A percentile compares a stretch with the other conserved stretches of the same genome.
phyloP scores from a whole-genome alignment of 2,113 vertebrate species.

The Plotosus lineatus region DNA sequence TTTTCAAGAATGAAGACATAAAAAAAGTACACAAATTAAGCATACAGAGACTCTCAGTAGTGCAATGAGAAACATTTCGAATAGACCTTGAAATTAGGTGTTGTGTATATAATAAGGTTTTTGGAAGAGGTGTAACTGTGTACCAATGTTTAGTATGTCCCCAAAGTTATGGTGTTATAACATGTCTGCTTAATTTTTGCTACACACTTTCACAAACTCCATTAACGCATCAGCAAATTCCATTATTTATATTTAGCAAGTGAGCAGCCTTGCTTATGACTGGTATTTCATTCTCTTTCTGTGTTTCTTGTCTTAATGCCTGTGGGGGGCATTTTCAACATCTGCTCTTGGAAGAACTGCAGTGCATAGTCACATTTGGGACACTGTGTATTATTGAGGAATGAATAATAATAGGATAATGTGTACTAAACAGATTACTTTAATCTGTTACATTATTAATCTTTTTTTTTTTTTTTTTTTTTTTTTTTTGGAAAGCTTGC shows the following conservation, averaged over 20 bases:
- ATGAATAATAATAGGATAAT: neutral
- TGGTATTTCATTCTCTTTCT: no score
- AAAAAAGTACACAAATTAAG: neutral
- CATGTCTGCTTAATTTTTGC: no score
- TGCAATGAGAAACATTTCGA: constrained; percentile 8
- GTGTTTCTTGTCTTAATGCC: no score
- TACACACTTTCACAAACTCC: no score
- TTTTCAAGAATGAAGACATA: neutral
- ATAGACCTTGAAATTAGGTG: constrained; percentile 41
- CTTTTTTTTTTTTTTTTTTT: neutral
- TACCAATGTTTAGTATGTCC: no score
- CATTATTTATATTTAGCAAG: no score
- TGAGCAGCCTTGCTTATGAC: no score
- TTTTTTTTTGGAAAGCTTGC: neutral
- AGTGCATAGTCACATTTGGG: no score
- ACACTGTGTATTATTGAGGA: neutral
- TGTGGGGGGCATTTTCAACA: no score
- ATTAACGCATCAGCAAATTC: no score
- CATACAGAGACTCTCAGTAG: neutral
- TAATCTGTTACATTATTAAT: neutral
- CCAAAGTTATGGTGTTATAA: no score
- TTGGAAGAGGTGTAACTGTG: neutral
- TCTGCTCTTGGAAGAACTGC: no score
- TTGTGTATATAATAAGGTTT: constrained; percentile 6
- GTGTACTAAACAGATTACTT: neutral